Percentiles rank a stretch among this genome's conserved stretches.
phyloP scores from a whole-genome alignment of 2,797 vertebrate species.

The Xiphorhynchus erythropygius region DNA sequence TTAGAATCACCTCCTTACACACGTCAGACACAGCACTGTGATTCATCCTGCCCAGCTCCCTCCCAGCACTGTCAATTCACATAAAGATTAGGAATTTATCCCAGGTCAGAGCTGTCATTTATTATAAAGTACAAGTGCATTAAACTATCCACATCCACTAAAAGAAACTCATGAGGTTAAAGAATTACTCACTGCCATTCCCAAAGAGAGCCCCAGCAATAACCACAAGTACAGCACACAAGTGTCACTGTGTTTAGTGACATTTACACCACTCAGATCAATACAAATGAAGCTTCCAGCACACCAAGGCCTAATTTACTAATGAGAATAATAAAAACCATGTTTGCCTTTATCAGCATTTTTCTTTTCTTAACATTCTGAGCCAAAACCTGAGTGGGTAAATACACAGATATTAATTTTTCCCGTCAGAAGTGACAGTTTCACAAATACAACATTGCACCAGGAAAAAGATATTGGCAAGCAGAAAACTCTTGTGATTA shows the following conservation, averaged over 20 bases:
- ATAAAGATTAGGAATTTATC: slow-evolving; percentile 58
- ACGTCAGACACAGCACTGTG: slow-evolving; percentile 26
- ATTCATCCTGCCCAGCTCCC: slow-evolving; percentile 50
- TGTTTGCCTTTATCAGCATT: not conserved
- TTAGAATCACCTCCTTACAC: not conserved
- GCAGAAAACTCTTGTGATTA: not conserved
- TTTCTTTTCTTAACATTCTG: not conserved
- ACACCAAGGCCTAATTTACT: not conserved
- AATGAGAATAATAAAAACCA: not conserved
- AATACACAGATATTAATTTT: not conserved
- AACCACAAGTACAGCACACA: not conserved
- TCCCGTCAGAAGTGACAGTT: not conserved
- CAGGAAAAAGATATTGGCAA: not conserved
- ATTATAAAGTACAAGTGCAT: slow-evolving; percentile 7
- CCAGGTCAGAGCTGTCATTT: slow-evolving; percentile 52
- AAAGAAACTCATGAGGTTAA: slow-evolving; percentile 9
- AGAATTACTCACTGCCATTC: not conserved
- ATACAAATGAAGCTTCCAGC: not conserved
- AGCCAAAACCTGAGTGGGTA: not conserved
- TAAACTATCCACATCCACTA: not conserved
- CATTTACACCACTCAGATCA: not conserved
- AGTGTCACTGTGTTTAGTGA: not conserved
- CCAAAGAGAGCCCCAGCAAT: not conserved
- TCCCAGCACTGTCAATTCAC: slow-evolving; percentile 49
- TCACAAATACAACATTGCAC: not conserved